A percentile compares a stretch with the other conserved stretches of the same genome.
Evolutionary conservation across 2,113 vertebrate genomes (phyloP).

Genomic region (Nettapus auritus): DNA sequence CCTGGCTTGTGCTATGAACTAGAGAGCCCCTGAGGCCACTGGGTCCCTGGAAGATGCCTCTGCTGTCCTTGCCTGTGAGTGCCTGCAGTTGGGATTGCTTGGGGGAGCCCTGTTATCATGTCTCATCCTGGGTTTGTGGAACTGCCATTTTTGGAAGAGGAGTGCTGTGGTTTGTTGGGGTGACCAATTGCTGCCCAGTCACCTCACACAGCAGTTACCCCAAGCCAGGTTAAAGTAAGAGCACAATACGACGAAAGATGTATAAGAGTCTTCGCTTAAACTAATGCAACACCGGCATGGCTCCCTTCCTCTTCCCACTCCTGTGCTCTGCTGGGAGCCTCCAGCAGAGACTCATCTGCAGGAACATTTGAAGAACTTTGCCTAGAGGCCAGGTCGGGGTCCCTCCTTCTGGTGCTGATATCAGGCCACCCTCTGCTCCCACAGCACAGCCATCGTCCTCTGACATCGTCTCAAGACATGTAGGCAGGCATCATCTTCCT

Average conservation of each 20-base stretch:
- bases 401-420: background rate
- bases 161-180: background rate
- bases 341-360: background rate
- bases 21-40: background rate
- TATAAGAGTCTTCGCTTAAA: background rate
- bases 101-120: background rate
- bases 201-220: background rate
- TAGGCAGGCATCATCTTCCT: background rate
- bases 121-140: background rate
- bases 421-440: background rate
- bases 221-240: background rate
- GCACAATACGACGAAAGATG: background rate
- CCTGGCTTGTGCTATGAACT: rapidly evolving
- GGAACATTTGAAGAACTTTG: background rate
- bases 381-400: background rate
- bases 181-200: background rate
- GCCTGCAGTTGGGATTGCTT: background rate
- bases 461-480: background rate
- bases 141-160: background rate
- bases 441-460: background rate
- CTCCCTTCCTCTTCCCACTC: background rate
- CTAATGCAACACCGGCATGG: background rate
- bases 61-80: background rate
- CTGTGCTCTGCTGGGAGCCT: rapidly evolving
- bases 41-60: background rate